phyloP scores from a whole-genome alignment of 2,888 invertebrate species.

The Abscondita cerata region DNA sequence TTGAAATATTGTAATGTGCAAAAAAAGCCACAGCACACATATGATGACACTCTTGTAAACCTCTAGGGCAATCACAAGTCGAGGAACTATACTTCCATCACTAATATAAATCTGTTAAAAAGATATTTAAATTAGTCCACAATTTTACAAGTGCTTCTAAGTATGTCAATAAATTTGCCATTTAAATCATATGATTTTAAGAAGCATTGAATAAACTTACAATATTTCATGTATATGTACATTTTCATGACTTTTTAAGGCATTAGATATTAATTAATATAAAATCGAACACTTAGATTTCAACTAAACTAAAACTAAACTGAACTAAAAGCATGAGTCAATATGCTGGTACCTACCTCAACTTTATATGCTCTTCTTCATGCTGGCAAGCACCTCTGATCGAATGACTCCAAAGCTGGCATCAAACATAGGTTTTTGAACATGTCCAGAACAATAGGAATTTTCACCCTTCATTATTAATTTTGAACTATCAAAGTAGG shows the following conservation, averaged over 20 bases:
- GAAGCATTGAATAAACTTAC: no score
- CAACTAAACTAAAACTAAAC: no score
- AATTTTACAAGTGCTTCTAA: not conserved
- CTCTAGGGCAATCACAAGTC: not conserved
- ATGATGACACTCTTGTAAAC: not conserved
- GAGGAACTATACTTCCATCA: not conserved
- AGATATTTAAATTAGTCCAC: not conserved
- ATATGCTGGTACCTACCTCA: not conserved
- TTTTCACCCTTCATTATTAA: not conserved
- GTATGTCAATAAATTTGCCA: no score
- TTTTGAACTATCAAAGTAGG: no score
- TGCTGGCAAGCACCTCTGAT: not conserved
- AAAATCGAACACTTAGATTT: no score
- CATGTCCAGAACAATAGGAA: not conserved
- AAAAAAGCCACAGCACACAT: conserved; percentile 1
- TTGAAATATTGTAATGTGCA: conserved; percentile 8
- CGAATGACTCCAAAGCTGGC: not conserved
- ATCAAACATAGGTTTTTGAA: conserved; percentile 1
- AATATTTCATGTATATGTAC: no score
- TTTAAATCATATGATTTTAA: no score
- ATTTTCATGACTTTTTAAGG: no score
- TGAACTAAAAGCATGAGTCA: no score
- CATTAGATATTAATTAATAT: no score
- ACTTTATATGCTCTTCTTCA: not conserved
- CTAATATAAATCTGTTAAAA: not conserved